phyloP scores from a whole-genome alignment of 2,888 invertebrate species.

The Odontothrips loti region DNA sequence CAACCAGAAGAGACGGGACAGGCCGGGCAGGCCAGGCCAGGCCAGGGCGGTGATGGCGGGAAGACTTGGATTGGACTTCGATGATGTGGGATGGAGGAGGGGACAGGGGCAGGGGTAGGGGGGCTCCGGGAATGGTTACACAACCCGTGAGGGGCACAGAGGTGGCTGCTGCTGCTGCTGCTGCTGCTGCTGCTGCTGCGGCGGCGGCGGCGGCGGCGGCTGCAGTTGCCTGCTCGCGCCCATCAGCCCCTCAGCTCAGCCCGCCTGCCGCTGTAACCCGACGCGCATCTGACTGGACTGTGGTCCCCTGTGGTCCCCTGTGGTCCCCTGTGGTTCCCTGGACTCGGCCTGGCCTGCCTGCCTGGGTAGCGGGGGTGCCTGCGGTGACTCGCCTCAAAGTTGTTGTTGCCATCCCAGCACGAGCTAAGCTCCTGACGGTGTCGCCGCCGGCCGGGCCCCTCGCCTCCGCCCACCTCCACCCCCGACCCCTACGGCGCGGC shows the following conservation, averaged over 20 bases:
- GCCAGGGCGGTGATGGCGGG: neutral
- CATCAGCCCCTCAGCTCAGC: neutral
- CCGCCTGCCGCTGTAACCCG: neutral
- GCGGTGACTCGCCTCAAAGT: neutral
- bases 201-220: neutral
- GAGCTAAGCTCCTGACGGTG: neutral
- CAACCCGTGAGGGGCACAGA: neutral
- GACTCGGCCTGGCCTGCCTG: too few species aligned
- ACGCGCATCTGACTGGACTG: too few species aligned
- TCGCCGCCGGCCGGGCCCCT: too few species aligned
- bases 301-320: too few species aligned
- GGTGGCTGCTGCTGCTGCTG: neutral
- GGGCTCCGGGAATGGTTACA: neutral
- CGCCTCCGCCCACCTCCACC: neutral
- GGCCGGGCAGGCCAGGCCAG: neutral
- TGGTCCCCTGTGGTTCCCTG: too few species aligned
- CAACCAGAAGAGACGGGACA: neutral
- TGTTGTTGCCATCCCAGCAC: neutral
- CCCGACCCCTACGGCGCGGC: neutral
- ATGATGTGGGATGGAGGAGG: neutral
- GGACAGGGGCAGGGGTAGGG: too few species aligned
- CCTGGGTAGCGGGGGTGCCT: too few species aligned
- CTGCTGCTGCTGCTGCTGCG: too few species aligned
- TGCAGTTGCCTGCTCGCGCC: too few species aligned
- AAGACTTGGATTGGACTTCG: too few species aligned